Base-by-base conservation (phyloP, 2,113 vertebrate genomes). In the Sialia sialis region DNA sequence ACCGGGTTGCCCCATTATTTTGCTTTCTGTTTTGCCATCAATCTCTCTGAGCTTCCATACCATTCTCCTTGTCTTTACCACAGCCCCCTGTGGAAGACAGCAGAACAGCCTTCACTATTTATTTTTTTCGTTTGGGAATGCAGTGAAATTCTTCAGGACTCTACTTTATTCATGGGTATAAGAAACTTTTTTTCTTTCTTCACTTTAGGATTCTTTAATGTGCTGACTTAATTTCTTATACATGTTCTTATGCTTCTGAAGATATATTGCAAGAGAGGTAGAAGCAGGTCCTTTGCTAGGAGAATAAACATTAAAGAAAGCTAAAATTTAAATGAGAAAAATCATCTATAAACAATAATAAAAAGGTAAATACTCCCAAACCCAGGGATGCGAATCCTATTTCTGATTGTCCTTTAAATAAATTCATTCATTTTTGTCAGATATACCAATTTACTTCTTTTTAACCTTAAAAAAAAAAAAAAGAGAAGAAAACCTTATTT, bases 401-500 rank as follows among this genome's bases (percentile, higher is more conserved):
- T 91, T 80, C 44, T 64, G 7, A 69, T 86, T 73, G 64, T 39
- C 16, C 12, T 83, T 87, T 76, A 79, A 72, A 2, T 92, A 29
- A 34, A 48, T 48, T 36, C 22, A 48, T 48, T 79, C 1, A 25
- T 58, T 85, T 90, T 90, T 78, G 4, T 22, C 22, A 30, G 7
- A 4, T n/a, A 27, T 9, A 19, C 2, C 7, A 54, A 13, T 56
- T 84, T 51, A 26, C 5, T 26, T 23, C 19, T 26, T 46, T 13
- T 55, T 12, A 26, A 38, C 36, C 25, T 49, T 8, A 75, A 56
- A 59, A 67, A 48, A 16, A 11, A 22, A 15, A 15, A 16, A 41
- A 41, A 13, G 13, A 41, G 15, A 43, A 43, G 3, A 7, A 18
- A 5, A 0, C 1, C 3, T 34, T 67, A 17, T 30, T 64, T 85